phyloP scores from a whole-genome alignment of 2,797 vertebrate species.

The Hyperoplus immaculatus region DNA sequence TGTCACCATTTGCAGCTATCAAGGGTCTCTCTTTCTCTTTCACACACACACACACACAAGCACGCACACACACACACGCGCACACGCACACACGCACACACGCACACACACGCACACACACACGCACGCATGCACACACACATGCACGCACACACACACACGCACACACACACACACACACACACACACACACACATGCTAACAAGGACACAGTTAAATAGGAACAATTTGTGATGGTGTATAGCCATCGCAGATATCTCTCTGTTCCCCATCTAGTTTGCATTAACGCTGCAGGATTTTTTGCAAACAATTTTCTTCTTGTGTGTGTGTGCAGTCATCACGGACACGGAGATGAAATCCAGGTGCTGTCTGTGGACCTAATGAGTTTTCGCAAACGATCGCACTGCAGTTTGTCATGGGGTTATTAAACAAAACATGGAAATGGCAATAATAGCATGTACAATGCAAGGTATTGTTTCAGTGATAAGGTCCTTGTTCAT shows the following conservation, averaged over 20 bases:
- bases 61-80: conserved; percentile 29
- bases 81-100: no score
- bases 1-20: conserved; percentile 79
- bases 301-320: conserved; percentile 46
- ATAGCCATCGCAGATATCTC: conserved; percentile 24
- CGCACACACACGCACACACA: no score
- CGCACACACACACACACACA: no score
- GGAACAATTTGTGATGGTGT: conserved; percentile 31
- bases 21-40: conserved; percentile 68
- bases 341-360: conserved; percentile 51
- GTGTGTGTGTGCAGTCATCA: conserved; percentile 21
- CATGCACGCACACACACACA: no score
- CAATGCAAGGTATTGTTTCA: conserved; percentile 44
- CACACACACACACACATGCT: conserved; percentile 12
- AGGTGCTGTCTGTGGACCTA: conserved; percentile 47
- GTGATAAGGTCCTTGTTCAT: conserved; percentile 45
- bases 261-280: conserved; percentile 45
- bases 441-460: conserved; percentile 44
- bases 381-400: conserved; percentile 64
- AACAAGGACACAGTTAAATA: conserved; percentile 55
- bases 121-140: no score
- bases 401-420: conserved; percentile 56
- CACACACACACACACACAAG: conserved; percentile 31
- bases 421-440: conserved; percentile 67
- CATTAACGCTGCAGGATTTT: conserved; percentile 41